These are phyloP conservation scores for Caenorhabditis brenneri DNA, from an alignment of 1,140 invertebrate genomes.

Conservation along the genomic window DNA sequence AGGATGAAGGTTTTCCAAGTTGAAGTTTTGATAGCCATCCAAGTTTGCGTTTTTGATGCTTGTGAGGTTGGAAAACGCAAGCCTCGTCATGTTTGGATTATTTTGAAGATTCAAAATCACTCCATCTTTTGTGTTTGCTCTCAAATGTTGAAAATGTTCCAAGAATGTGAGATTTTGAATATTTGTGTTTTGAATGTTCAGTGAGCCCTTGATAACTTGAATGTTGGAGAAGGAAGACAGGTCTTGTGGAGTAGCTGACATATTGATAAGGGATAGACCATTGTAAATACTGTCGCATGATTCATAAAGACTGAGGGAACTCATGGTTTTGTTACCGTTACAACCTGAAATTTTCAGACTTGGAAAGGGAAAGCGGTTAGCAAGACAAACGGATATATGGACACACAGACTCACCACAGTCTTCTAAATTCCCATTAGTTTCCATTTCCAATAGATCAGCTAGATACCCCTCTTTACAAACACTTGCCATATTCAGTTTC, in stretches of 20 bases:
- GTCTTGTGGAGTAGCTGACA: no score
- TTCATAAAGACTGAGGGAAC: no score
- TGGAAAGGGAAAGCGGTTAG: no score
- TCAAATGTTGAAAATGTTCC: no score
- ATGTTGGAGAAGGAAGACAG: not conserved
- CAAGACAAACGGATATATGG: no score
- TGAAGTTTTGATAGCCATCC: not conserved
- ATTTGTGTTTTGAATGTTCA: not conserved
- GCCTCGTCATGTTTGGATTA: not conserved
- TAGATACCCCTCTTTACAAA: not conserved
- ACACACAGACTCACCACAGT: not conserved
- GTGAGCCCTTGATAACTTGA: not conserved
- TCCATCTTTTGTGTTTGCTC: no score
- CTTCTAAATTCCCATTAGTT: not conserved
- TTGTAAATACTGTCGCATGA: no score
- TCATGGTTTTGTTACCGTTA: no score
- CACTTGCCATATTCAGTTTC: not conserved
- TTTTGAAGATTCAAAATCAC: no score
- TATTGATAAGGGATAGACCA: no score
- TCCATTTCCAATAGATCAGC: not conserved
- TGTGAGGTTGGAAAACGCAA: not conserved
- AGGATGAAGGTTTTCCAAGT: not conserved
- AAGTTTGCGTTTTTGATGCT: no score
- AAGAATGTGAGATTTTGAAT: not conserved
- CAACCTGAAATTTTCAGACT: no score